Evolutionary conservation across 2,888 invertebrate species (phyloP), one percentile per base, ranked within the genome.

Genomic region (Ptychoptera contaminata): DNA sequence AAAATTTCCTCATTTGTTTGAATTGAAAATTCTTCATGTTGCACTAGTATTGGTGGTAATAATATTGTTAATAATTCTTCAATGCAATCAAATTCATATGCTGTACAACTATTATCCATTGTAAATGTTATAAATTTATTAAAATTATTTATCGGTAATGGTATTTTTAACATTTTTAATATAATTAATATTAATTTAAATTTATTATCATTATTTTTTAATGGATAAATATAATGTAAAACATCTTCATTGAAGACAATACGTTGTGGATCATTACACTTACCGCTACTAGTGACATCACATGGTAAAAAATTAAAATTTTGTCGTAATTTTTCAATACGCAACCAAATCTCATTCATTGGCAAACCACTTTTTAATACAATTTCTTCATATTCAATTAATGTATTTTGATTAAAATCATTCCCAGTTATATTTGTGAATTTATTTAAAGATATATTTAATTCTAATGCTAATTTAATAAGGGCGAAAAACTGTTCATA

Each of bases 401-500:
- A 51, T 1, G 53, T 53, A 4, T 51, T 48, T 46, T 65, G 64
- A 36, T 58, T 60, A 1, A 49, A 51, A 2, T 57, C 58, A 1
- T 49, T 36, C 0, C 61, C 61, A 44, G 53, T 54, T 14, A 61
- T 48, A 34, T 53, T 57, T 30, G 60, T 56, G 46, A 69, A 62
- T 54, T 54, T 62, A 47, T 63, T 55, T 0, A 59, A 60, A 1
- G 71, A 67, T 49, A 80, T 68, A 68, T 79, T 82, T 51, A 84
- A 65, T 51, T 76, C 76, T 30, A 79, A 64, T 54, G 77, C 77
- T 56, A 83, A 64, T 56, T 78, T 74, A 40, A 85, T 60, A 34
- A 82, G 65, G 49, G 79, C 76, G 73, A 81, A 80, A 55, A 86
- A 73, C 55, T 76, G 76, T 65, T 85, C 85, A 70, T 77, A 78